Conservation (phyloP, 2,797 vertebrate genomes). For the Anguilla pacifica region DNA sequence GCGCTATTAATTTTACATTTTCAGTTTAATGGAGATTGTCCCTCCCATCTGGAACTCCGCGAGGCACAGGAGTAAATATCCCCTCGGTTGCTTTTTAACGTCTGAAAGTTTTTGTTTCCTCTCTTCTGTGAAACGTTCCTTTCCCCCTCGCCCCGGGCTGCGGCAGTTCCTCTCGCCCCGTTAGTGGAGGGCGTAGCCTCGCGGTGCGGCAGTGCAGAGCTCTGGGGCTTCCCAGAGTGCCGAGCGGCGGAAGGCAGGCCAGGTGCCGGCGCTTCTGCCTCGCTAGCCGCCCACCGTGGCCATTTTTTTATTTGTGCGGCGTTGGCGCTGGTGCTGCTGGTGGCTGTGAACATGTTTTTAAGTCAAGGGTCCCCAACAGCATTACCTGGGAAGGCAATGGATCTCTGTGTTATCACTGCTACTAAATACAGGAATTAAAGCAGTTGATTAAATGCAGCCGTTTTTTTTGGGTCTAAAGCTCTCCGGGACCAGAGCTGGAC, state of each 20-base stretch:
- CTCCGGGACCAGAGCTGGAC: background rate
- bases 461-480: background rate
- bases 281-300: slow-evolving; percentile 47
- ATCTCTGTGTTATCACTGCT: background rate
- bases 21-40: slow-evolving; percentile 43
- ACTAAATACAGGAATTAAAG: background rate
- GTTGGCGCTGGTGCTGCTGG: background rate
- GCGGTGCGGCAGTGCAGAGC: slow-evolving; percentile 42
- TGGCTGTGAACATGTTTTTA: background rate
- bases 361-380: background rate
- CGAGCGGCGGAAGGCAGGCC: slow-evolving; percentile 54
- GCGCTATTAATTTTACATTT: slow-evolving; percentile 34
- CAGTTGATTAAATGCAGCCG: background rate
- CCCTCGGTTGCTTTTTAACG: slow-evolving; percentile 48
- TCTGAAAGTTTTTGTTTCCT: slow-evolving; percentile 20
- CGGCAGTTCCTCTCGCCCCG: slow-evolving; percentile 53
- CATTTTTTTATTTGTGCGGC: background rate
- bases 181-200: slow-evolving; percentile 47
- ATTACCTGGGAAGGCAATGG: background rate
- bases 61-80: slow-evolving; percentile 31
- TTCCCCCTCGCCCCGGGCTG: slow-evolving; percentile 30
- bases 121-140: slow-evolving; percentile 16
- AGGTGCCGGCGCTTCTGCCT: slow-evolving; percentile 44
- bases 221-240: slow-evolving; percentile 54
- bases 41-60: slow-evolving; percentile 27